Evolutionary conservation across 2,113 vertebrate species (phyloP).

Genomic region (Raphicerus campestris): DNA sequence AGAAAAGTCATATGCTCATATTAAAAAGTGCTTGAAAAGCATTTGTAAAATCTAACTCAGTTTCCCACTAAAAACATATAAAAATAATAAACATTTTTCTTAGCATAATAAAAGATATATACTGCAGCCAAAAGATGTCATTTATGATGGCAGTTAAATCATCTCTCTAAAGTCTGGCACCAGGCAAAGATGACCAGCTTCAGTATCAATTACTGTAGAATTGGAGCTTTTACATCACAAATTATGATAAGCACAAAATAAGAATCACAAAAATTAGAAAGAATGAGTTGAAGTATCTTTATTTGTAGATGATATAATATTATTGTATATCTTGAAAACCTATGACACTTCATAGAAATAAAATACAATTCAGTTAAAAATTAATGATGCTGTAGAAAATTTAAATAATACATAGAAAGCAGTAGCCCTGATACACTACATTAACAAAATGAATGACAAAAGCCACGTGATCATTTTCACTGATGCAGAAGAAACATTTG

Average conservation of each 20-base stretch:
- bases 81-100: not conserved
- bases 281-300: not conserved
- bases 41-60: not conserved
- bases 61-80: not conserved
- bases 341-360: not conserved
- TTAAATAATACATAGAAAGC: not conserved
- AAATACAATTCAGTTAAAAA: not conserved
- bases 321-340: not conserved
- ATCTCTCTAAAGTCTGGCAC: not conserved
- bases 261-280: not conserved
- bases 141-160: not conserved
- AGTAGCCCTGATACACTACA: not conserved
- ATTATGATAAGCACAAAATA: not conserved
- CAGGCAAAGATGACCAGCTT: not conserved
- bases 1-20: not conserved
- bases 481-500: not conserved
- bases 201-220: not conserved
- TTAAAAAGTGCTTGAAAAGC: not conserved
- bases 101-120: not conserved
- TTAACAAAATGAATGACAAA: not conserved
- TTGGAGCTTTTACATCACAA: not conserved
- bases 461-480: not conserved
- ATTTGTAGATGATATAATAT: not conserved
- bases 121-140: not conserved
- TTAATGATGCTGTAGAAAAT: not conserved